phyloP scores from a whole-genome alignment of 2,888 invertebrate genomes.

The Phengaris arion region DNA sequence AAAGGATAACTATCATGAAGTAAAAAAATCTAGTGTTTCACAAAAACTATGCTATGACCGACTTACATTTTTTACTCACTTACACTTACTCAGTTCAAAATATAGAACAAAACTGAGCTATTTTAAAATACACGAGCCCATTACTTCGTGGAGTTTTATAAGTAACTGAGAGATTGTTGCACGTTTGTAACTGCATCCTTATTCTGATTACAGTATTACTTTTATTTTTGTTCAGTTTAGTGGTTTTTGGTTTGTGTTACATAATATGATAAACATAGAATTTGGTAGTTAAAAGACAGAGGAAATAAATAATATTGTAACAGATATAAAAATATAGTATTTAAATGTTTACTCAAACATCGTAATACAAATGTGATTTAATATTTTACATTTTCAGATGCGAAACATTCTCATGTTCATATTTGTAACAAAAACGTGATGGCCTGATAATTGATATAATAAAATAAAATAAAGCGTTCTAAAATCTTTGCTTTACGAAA shows the following conservation, averaged over 20 bases:
- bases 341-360: too few species aligned
- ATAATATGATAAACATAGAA: background rate
- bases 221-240: background rate
- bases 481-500: too few species aligned
- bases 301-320: too few species aligned
- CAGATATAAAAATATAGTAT: too few species aligned
- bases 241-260: background rate
- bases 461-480: too few species aligned
- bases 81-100: background rate
- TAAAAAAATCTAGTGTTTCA: background rate
- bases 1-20: background rate
- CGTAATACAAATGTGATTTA: too few species aligned
- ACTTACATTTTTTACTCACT: slow-evolving; percentile 2
- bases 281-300: too few species aligned
- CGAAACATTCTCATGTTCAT: too few species aligned
- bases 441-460: too few species aligned
- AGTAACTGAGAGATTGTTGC: slow-evolving; percentile 23
- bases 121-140: slow-evolving; percentile 13
- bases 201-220: slow-evolving; percentile 18
- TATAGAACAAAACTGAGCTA: slow-evolving; percentile 21
- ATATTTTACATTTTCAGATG: too few species aligned
- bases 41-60: background rate
- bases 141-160: slow-evolving; percentile 9
- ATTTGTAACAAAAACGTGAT: too few species aligned
- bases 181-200: slow-evolving; percentile 11